Evolutionary conservation across 2,113 vertebrate species (phyloP).

Genomic region (Microcebus murinus): DNA sequence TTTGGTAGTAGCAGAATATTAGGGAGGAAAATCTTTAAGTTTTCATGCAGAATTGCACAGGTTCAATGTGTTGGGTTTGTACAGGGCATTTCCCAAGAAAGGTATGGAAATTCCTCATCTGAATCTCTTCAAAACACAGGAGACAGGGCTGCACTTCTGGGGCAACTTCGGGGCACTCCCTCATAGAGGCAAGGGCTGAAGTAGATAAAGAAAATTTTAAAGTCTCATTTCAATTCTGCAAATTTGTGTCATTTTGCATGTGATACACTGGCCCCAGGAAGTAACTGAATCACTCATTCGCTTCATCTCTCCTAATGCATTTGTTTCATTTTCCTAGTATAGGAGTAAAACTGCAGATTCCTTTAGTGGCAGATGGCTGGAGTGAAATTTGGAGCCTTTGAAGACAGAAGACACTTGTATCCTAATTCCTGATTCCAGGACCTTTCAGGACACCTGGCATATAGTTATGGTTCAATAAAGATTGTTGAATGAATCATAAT

Average conservation of each 20-base stretch:
- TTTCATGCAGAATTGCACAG: not conserved
- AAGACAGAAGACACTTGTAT: slow-evolving; percentile 34
- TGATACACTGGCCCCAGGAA: not conserved
- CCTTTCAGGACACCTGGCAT: not conserved
- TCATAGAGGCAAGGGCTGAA: not conserved
- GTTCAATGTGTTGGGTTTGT: not conserved
- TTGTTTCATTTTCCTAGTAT: slow-evolving; percentile 43
- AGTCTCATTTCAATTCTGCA: not conserved
- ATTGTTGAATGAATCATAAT: not conserved
- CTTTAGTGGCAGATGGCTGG: slow-evolving; percentile 8
- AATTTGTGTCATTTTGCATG: not conserved
- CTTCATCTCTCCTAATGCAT: not conserved
- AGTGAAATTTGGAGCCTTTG: slow-evolving; percentile 41
- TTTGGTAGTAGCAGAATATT: slow-evolving; percentile 76
- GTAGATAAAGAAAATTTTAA: not conserved
- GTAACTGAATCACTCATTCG: not conserved
- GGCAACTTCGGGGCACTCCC: not conserved
- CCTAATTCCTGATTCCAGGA: not conserved
- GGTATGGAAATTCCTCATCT: slow-evolving; percentile 33
- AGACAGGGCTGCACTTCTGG: not conserved
- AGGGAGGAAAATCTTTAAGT: slow-evolving; percentile 30
- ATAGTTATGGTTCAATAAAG: not conserved
- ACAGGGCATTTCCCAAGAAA: slow-evolving; percentile 28
- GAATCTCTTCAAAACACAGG: not conserved
- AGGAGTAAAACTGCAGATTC: slow-evolving; percentile 14